These are phyloP conservation scores for Schrankia costaestrigalis DNA, from an alignment of 2,888 invertebrate genomes.

Conservation along the genomic window DNA sequence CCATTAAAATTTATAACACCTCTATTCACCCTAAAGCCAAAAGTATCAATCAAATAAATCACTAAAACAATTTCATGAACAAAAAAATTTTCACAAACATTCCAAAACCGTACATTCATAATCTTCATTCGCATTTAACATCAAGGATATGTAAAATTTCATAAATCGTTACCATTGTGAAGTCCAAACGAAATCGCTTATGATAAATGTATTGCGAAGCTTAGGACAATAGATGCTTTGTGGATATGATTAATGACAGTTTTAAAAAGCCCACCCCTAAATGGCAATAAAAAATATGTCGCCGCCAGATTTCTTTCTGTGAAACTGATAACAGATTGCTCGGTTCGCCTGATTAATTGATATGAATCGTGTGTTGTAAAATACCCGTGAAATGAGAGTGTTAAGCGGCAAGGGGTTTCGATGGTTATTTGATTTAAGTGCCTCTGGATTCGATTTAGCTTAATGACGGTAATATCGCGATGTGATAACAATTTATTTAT, in stretches of 20 bases:
- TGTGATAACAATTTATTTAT: no score
- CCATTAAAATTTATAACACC: no score
- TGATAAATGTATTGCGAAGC: conserved; percentile 67
- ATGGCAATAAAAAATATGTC: conserved; percentile 40
- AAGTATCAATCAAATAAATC: conserved; percentile 1
- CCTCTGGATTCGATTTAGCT: conserved; percentile 1
- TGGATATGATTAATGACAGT: conserved; percentile 50
- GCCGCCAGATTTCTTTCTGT: conserved; percentile 33
- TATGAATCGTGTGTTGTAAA: conserved; percentile 25
- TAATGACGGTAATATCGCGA: no score
- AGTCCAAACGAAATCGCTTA: conserved; percentile 44
- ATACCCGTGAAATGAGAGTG: conserved; percentile 17
- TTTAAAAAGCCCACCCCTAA: conserved; percentile 44
- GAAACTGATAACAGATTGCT: conserved; percentile 34
- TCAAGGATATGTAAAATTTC: conserved; percentile 53
- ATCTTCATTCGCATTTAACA: conserved; percentile 7
- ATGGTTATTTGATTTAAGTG: conserved; percentile 17
- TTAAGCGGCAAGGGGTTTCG: conserved; percentile 4
- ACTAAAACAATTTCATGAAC: conserved; percentile 3
- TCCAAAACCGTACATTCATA: conserved; percentile 5
- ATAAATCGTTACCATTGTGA: conserved; percentile 51
- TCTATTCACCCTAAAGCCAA: not conserved
- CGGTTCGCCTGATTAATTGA: conserved; percentile 31
- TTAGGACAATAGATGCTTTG: conserved; percentile 50
- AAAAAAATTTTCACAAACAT: conserved; percentile 4